Conservation (phyloP, 1,140 invertebrate species). For the Lamellibrachia luymesi region DNA sequence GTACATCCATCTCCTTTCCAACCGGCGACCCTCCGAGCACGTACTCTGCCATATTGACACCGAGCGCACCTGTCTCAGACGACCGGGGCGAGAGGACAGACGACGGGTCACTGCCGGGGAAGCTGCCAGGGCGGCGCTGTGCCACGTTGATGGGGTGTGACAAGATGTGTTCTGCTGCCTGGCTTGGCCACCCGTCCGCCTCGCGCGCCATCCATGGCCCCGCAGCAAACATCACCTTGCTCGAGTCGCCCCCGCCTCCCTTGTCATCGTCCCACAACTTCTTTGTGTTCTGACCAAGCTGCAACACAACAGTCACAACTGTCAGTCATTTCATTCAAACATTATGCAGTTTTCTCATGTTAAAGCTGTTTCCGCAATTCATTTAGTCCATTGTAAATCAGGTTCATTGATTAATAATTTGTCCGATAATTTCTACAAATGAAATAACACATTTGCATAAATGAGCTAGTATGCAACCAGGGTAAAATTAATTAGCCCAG, state of each 20-base stretch:
- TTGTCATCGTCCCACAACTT: conserved; percentile 49
- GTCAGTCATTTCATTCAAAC: background rate
- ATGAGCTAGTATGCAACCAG: no score
- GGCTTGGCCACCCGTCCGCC: conserved; percentile 77
- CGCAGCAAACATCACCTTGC: conserved; percentile 59
- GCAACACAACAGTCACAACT: background rate
- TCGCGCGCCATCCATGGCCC: conserved; percentile 73
- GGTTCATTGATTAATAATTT: no score
- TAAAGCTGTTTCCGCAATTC: no score
- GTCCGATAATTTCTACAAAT: no score
- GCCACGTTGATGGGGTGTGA: background rate
- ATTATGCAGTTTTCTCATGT: no score
- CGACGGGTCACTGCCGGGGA: conserved; percentile 26
- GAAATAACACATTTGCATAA: no score
- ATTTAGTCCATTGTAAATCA: no score
- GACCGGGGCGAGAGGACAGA: conserved; percentile 66
- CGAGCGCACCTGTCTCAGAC: conserved; percentile 76
- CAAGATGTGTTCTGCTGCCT: conserved; percentile 64
- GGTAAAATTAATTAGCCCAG: no score
- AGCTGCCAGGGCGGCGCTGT: conserved; percentile 29
- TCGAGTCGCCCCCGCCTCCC: conserved; percentile 26
- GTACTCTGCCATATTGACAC: conserved; percentile 98
- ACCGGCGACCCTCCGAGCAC: conserved; percentile 86
- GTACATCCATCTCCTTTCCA: conserved; percentile 66
- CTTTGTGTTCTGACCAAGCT: conserved; percentile 34